phyloP scores from a whole-genome alignment of 1,140 invertebrate species.

The Drosophila watanabei region DNA sequence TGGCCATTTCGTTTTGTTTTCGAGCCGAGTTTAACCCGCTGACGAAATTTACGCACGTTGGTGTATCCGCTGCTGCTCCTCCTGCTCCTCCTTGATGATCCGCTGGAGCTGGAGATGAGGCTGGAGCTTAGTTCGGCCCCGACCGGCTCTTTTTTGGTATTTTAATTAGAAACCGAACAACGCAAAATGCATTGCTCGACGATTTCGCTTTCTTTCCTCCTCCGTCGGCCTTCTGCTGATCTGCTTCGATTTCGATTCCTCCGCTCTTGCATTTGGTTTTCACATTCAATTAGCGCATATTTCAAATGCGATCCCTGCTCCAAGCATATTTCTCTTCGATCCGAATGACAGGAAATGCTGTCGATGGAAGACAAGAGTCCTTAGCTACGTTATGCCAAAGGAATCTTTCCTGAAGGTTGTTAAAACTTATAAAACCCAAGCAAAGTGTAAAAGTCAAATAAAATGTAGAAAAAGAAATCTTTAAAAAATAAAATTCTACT shows the following conservation, averaged over 20 bases:
- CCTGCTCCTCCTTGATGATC: conserved; percentile 42
- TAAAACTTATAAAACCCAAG: neutral
- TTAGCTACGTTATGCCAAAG: conserved; percentile 5
- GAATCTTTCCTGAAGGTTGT: neutral
- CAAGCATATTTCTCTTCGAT: conserved; percentile 50
- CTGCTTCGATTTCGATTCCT: conserved; percentile 39
- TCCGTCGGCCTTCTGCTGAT: conserved; percentile 39
- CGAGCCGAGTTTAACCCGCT: conserved; percentile 46
- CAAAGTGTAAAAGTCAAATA: neutral
- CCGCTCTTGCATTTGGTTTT: conserved; percentile 72
- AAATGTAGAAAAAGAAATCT: neutral
- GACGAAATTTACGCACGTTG: conserved; percentile 69
- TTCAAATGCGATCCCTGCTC: conserved; percentile 63
- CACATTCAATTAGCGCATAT: conserved; percentile 84
- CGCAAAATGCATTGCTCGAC: conserved; percentile 75
- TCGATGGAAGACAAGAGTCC: conserved; percentile 34
- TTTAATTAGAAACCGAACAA: conserved; percentile 83
- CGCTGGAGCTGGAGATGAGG: conserved; percentile 21
- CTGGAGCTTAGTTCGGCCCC: conserved; percentile 54
- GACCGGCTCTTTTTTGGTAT: conserved; percentile 69
- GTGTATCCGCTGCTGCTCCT: conserved; percentile 5
- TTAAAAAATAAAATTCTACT: too few species aligned
- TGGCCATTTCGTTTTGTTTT: conserved; percentile 75
- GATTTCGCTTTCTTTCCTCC: conserved; percentile 54
- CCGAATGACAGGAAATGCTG: conserved; percentile 64